Evolutionary conservation across 2,113 vertebrate genomes (phyloP).

Genomic region (Pachypanchax playfairii): DNA sequence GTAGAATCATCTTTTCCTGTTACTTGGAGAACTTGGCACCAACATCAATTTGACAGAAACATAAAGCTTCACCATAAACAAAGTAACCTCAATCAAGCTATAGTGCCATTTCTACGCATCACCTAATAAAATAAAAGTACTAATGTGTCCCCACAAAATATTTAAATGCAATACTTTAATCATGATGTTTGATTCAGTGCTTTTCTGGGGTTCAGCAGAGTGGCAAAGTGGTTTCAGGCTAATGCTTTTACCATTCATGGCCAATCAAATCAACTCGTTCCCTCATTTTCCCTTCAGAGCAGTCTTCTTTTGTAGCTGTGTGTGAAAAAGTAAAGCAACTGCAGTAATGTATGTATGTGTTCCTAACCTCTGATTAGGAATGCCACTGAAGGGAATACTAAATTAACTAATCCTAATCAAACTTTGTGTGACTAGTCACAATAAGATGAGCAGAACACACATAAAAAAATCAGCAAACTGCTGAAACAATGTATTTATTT

Average conservation of each 20-base stretch:
- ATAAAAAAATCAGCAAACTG: too few relatives aligned
- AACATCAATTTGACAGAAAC: neutral
- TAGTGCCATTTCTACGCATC: neutral
- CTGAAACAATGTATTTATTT: too few relatives aligned
- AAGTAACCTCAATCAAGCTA: neutral
- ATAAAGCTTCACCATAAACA: constrained; percentile 4
- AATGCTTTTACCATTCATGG: constrained; percentile 15
- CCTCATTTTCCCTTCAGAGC: neutral
- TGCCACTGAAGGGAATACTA: neutral
- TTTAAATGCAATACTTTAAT: constrained; percentile 15
- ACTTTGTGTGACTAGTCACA: neutral
- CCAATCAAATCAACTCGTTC: constrained; percentile 14
- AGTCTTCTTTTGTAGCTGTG: neutral
- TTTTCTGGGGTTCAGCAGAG: neutral
- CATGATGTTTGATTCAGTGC: constrained; percentile 18
- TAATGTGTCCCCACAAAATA: constrained; percentile 18
- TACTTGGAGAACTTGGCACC: neutral
- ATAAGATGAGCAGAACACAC: neutral
- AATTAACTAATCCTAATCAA: neutral
- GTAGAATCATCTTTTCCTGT: neutral
- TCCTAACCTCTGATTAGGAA: neutral
- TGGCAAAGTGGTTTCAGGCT: neutral
- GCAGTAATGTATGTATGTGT: neutral
- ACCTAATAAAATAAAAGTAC: constrained; percentile 7
- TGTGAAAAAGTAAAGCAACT: neutral